These are phyloP conservation scores for Tenthredo distinguenda DNA, from an alignment of 2,888 invertebrate species.

Conservation along the genomic window DNA sequence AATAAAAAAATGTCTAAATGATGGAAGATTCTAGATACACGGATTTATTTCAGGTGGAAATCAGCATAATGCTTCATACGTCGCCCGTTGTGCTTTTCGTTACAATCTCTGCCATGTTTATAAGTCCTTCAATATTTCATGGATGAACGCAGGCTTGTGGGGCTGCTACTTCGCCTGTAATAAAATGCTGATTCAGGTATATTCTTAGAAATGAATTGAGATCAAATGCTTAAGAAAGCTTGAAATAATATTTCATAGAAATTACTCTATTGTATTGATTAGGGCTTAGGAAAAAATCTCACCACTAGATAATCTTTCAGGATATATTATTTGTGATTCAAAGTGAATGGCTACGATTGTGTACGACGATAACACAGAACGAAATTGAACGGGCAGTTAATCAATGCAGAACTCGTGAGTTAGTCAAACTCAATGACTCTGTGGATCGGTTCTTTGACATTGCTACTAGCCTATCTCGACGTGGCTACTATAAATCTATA, in stretches of 20 bases:
- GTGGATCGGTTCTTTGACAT: conserved; percentile 75
- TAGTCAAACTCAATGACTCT: conserved; percentile 70
- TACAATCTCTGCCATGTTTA: conserved; percentile 75
- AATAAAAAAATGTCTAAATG: not conserved
- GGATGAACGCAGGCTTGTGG: conserved; percentile 79
- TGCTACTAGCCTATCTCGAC: conserved; percentile 75
- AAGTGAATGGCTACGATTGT: conserved; percentile 77
- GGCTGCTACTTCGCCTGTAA: conserved; percentile 78
- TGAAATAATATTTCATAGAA: not conserved
- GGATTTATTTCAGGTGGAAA: conserved; percentile 66
- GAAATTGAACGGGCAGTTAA: conserved; percentile 76
- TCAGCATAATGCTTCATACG: conserved; percentile 69
- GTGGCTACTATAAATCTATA: conserved; percentile 65
- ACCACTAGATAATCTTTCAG: conserved; percentile 61
- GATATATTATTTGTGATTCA: conserved; percentile 76
- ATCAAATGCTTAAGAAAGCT: not conserved
- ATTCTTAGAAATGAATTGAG: not conserved
- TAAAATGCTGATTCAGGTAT: conserved; percentile 64
- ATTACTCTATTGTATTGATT: conserved; percentile 44
- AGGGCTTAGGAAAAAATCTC: not conserved
- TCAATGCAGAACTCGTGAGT: conserved; percentile 72
- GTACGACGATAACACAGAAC: conserved; percentile 66
- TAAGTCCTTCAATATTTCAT: conserved; percentile 78
- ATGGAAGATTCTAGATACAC: not conserved
- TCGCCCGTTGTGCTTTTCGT: conserved; percentile 67